Evolutionary conservation across 2,888 invertebrate species (phyloP).

Genomic region (Chymomyza caudatula): DNA sequence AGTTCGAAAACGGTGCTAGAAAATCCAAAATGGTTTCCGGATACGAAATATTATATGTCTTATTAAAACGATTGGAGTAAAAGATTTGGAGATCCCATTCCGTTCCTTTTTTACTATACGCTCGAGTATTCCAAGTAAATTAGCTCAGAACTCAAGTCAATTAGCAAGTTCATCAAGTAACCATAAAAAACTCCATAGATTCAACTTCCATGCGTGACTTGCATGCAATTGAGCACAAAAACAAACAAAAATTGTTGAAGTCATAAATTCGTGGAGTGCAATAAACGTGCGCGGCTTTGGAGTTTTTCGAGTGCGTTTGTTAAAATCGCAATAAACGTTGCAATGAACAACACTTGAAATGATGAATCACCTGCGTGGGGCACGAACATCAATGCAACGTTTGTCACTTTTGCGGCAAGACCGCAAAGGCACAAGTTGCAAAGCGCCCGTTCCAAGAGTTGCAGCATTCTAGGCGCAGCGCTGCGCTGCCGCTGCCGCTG

Average conservation of each 20-base stretch:
- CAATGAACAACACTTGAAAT: constrained; percentile 76
- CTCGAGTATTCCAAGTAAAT: not conserved
- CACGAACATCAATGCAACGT: constrained; percentile 56
- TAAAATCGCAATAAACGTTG: constrained; percentile 76
- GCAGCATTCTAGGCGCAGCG: constrained; percentile 30
- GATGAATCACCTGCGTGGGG: constrained; percentile 73
- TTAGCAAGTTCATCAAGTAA: not conserved
- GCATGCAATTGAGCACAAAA: not conserved
- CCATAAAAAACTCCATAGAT: not conserved
- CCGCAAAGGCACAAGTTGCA: constrained; percentile 48
- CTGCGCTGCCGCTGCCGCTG: constrained; percentile 26
- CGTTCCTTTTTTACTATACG: not conserved
- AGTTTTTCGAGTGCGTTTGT: constrained; percentile 72
- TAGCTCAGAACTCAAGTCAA: not conserved
- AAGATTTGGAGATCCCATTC: no score
- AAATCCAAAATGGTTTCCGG: no score
- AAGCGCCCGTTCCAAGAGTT: not conserved
- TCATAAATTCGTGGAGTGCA: not conserved
- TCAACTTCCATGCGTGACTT: not conserved
- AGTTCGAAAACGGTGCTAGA: no score
- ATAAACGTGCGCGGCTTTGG: not conserved
- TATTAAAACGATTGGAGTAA: no score
- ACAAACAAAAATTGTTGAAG: not conserved
- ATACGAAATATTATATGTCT: no score
- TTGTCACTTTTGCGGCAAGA: constrained; percentile 37